A percentile compares a stretch with the other conserved stretches of the same genome.
These are phyloP conservation scores for Eristalis intricaria DNA, from an alignment of 2,888 invertebrate genomes.

Conservation along the genomic window DNA sequence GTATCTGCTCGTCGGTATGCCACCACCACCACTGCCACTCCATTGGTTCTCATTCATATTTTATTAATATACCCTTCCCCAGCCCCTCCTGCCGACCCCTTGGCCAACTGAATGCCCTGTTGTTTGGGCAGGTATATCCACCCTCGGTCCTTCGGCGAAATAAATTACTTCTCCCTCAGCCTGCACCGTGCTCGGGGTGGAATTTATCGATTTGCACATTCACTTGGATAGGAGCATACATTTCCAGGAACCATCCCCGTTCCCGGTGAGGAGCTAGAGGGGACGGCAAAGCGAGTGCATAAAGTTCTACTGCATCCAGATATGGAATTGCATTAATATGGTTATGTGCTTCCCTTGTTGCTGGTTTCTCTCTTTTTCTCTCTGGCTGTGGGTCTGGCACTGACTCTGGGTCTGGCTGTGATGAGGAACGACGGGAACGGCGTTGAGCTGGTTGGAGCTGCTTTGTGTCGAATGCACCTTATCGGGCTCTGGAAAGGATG, in stretches of 20 bases:
- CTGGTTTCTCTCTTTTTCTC: too few species aligned
- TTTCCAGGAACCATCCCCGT: not conserved
- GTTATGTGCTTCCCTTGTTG: constrained; percentile 14
- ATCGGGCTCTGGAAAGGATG: not conserved
- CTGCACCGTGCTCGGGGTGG: not conserved
- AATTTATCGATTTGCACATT: constrained; percentile 31
- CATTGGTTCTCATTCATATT: constrained; percentile 38
- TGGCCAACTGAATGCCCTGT: not conserved
- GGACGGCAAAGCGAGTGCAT: not conserved
- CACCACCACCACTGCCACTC: not conserved
- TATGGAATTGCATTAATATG: constrained; percentile 14
- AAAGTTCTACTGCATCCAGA: constrained; percentile 13
- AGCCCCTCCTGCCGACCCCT: not conserved
- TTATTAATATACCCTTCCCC: constrained; percentile 26
- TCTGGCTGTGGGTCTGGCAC: too few species aligned
- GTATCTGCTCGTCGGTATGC: not conserved
- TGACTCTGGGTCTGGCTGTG: too few species aligned
- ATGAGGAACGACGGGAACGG: not conserved
- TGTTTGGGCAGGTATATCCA: constrained; percentile 12
- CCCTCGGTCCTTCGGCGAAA: not conserved
- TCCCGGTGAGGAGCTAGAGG: not conserved
- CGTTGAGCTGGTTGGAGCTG: not conserved
- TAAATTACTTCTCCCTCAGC: constrained; percentile 12
- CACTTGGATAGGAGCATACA: constrained; percentile 5
- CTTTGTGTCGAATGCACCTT: constrained; percentile 5